These are phyloP conservation scores for Agrotis segetum DNA, from an alignment of 2,888 invertebrate genomes.

Conservation along the genomic window DNA sequence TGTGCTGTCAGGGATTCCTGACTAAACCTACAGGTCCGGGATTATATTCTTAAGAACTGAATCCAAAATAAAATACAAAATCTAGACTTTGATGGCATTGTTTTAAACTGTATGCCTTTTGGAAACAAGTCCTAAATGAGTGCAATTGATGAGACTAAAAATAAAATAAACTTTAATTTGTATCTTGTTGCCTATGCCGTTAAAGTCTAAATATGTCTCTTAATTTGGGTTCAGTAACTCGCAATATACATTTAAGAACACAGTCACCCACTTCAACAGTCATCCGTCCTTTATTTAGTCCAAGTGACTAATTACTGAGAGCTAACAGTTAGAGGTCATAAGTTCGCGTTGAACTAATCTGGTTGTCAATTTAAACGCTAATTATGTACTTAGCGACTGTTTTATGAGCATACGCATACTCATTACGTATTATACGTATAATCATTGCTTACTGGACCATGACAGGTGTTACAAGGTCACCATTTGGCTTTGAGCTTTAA, in stretches of 20 bases:
- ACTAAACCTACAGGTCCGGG: not conserved
- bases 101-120: no score
- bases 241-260: not conserved
- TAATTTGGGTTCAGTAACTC: no score
- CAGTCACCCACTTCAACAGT: not conserved
- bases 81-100: conserved; percentile 12
- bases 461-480: conserved; percentile 12
- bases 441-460: conserved; percentile 18
- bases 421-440: conserved; percentile 17
- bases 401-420: conserved; percentile 17
- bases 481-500: not conserved
- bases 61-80: conserved; percentile 5
- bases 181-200: not conserved
- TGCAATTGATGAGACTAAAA: conserved; percentile 33
- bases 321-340: conserved; percentile 32
- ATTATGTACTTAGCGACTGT: conserved; percentile 50
- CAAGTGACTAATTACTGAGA: conserved; percentile 30
- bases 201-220: no score
- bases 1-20: not conserved
- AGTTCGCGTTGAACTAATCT: conserved; percentile 28
- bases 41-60: not conserved
- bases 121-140: conserved; percentile 26
- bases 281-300: conserved; percentile 10
- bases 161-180: conserved; percentile 17
- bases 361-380: conserved; percentile 39